Evolutionary conservation across 2,797 vertebrate genomes (phyloP), one percentile per base, ranked within the genome.

Genomic region (Cossypha heuglini): DNA sequence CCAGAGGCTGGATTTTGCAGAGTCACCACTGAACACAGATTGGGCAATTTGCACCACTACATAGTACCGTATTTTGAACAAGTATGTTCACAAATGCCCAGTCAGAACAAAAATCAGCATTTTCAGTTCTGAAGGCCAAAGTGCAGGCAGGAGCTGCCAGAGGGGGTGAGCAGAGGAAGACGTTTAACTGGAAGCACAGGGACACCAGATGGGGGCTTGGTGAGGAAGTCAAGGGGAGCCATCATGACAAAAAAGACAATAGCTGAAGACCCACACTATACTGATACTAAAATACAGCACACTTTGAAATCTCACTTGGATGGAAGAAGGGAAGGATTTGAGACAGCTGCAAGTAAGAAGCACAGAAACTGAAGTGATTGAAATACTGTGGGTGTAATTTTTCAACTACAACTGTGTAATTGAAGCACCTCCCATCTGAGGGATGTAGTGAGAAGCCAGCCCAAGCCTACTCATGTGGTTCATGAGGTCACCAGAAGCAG

Each of bases 401-500:
- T 81, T 88, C 69, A 78, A 93, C 82, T 17, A 67, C 46, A 84
- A 28, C 51, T 4, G 3, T 67, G 57, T 55, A 87, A 48, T 19
- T 3, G 1, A 78, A 88, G 77, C 8, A 2, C 68, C 77, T 90
- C 69, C 77, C 73, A 64, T 54, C 37, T 76, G 66, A 38, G 82
- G 40, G 59, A 71, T 43, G 55, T 40, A 91, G 76, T 61, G 31
- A 87, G 38, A 94, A 94, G 52, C 28, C 35, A 89, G 31, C n/a
- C 67, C 51, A 33, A 88, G 37, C 45, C 40, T 3, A 5, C 51
- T 89, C 55, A 18, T 63, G 75, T 54, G 64, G 87, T 90, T 91
- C 80, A 89, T 76, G 92, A 90, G 51, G 86, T 95, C 91, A 96
- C 62, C 72, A 94, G 78, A 93, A 94, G 46, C 11, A 37, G 69